Conservation (phyloP, 2,888 invertebrate species). For the Andrena flavipes region DNA sequence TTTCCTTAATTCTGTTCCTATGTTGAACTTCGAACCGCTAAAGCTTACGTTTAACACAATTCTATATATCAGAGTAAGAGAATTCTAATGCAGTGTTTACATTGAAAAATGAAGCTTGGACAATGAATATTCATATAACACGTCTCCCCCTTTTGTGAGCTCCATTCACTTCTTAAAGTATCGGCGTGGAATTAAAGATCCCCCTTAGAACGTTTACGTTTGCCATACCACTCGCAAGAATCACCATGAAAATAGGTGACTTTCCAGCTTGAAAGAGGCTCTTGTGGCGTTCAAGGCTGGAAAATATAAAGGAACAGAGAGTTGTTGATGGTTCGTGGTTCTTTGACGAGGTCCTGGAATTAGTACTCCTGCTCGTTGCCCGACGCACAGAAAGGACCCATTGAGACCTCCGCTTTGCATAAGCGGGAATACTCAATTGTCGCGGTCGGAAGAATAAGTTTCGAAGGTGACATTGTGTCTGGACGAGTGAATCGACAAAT, state of each 20-base stretch:
- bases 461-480: constrained; percentile 9
- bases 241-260: constrained; percentile 14
- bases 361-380: constrained; percentile 38
- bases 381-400: constrained; percentile 32
- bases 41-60: no score
- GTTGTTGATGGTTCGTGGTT: constrained; percentile 35
- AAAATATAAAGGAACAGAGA: constrained; percentile 18
- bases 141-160: background rate
- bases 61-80: no score
- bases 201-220: background rate
- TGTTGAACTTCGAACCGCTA: no score
- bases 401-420: constrained; percentile 40
- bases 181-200: background rate
- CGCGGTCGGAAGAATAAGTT: constrained; percentile 25
- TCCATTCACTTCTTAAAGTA: constrained; percentile 3
- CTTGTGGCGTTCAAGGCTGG: constrained; percentile 42
- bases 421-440: constrained; percentile 30
- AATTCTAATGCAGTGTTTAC: background rate
- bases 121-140: background rate
- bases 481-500: constrained; percentile 3
- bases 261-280: constrained; percentile 36
- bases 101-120: background rate
- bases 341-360: constrained; percentile 35
- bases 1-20: no score
- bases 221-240: constrained; percentile 8